A percentile compares a stretch with the other conserved stretches of the same genome.
phyloP scores from a whole-genome alignment of 2,113 vertebrate species.

The Chauna torquata region DNA sequence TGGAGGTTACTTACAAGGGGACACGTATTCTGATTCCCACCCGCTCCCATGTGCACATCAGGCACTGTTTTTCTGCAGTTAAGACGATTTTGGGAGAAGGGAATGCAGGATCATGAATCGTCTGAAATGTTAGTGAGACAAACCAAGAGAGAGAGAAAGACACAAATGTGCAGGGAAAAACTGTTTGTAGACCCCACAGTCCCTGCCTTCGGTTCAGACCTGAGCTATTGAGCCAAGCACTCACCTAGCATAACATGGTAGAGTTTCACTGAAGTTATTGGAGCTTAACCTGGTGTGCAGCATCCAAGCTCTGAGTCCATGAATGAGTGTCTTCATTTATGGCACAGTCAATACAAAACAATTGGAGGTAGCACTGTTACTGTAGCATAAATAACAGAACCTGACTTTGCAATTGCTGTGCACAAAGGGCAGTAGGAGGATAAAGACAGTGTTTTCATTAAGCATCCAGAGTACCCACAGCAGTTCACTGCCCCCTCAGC shows the following conservation, averaged over 20 bases:
- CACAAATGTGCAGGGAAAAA: background rate
- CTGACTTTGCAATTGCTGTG: background rate
- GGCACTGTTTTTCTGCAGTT: background rate
- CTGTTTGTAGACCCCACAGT: background rate
- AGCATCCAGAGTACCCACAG: background rate
- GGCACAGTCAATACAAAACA: background rate
- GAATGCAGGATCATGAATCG: background rate
- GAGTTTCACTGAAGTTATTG: background rate
- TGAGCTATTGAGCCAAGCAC: background rate
- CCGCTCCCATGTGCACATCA: background rate
- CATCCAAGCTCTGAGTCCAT: background rate
- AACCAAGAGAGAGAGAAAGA: background rate
- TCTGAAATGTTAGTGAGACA: background rate
- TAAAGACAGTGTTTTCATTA: background rate
- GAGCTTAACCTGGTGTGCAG: too few relatives aligned
- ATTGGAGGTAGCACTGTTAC: background rate
- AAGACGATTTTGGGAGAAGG: background rate
- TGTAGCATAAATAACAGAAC: background rate
- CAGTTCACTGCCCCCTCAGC: background rate
- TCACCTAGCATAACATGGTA: background rate
- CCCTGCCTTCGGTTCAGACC: accelerated
- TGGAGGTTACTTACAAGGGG: background rate
- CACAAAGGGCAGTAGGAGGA: background rate
- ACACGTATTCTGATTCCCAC: background rate
- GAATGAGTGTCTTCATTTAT: background rate